phyloP scores from a whole-genome alignment of 2,888 invertebrate genomes.

The Phanerotoma sp. region DNA sequence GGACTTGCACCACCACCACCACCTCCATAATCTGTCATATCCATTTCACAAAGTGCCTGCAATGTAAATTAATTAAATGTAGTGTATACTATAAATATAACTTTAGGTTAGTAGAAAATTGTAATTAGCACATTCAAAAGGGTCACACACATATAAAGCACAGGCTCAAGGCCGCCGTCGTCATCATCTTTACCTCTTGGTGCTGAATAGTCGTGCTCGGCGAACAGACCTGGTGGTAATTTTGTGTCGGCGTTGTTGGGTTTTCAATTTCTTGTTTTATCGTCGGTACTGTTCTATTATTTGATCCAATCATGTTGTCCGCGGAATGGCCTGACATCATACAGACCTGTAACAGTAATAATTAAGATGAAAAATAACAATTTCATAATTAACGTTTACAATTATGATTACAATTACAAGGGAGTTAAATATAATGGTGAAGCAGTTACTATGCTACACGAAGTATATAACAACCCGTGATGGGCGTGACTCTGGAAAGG shows the following conservation, averaged over 20 bases:
- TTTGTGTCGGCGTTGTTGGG: constrained; percentile 52
- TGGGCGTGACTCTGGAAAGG: no score
- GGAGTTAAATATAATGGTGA: no score
- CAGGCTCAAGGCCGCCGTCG: background rate
- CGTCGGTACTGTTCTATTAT: constrained; percentile 56
- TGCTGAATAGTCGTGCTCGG: constrained; percentile 57
- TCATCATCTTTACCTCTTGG: constrained; percentile 47
- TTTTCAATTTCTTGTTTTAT: constrained; percentile 66
- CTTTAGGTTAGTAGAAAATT: background rate
- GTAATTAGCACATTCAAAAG: constrained; percentile 1
- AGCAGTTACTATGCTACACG: no score
- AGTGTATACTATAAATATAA: constrained; percentile 2
- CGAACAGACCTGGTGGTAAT: constrained; percentile 55
- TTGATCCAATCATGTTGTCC: constrained; percentile 51
- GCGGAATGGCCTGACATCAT: constrained; percentile 66
- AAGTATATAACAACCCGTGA: no score
- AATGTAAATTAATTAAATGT: constrained; percentile 12
- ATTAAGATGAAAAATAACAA: no score
- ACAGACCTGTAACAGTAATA: constrained; percentile 63
- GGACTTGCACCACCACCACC: constrained; percentile 64
- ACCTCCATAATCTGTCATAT: constrained; percentile 49
- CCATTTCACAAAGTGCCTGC: constrained; percentile 49
- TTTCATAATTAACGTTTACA: no score
- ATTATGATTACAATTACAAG: no score
- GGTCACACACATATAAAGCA: background rate